Evolutionary conservation across 2,888 invertebrate species (phyloP), one percentile per base, ranked within the genome.

Genomic region (Germaria angustata): DNA sequence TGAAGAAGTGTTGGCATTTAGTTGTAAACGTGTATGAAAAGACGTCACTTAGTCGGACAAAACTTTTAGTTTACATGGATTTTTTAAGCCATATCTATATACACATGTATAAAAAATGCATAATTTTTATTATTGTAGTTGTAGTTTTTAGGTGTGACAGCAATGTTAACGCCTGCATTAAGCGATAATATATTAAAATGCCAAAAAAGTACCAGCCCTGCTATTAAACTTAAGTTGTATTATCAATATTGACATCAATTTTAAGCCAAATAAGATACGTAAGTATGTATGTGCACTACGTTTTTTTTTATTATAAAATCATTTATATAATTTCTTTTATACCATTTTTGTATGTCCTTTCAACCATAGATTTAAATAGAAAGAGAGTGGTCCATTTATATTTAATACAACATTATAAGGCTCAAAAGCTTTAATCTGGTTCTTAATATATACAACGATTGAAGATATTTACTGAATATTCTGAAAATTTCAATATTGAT

Each of bases 211-310:
- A 36, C 71, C 84, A 78, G 79, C 84, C 84, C 81, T 77, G 68
- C 81, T 79, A 85, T 85, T 85, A 84, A 85, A 84, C 84, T 85
- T 85, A 79, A 61, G 71, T 69, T 69, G 66, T 75, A 66, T 82
- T 85, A 85, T 85, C 84, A 78, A 83, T 81, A 79, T 83, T 84
- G 84, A 85, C 81, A 84, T 85, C 84, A 84, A 81, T 75, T 80
- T 63, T 53, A 36, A 66, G 61, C 49, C 17, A 72, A 61, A 51
- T 24, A 63, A 75, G 65, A 68, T 72, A 63, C 34, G 59, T n/a
- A 36, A 41, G 8, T 17, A 39, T 1, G 28, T 4, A 24, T 39
- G 17, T 9, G 20, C 1, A 28, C 7, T 4, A 1, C 1, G 28
- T 5, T 36, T 34, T 59, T 34, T 39, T 8, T 36, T 66, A 39